A percentile compares a stretch with the other conserved stretches of the same genome.
phyloP scores from a whole-genome alignment of 2,797 vertebrate species.

The Siniperca scherzeri region DNA sequence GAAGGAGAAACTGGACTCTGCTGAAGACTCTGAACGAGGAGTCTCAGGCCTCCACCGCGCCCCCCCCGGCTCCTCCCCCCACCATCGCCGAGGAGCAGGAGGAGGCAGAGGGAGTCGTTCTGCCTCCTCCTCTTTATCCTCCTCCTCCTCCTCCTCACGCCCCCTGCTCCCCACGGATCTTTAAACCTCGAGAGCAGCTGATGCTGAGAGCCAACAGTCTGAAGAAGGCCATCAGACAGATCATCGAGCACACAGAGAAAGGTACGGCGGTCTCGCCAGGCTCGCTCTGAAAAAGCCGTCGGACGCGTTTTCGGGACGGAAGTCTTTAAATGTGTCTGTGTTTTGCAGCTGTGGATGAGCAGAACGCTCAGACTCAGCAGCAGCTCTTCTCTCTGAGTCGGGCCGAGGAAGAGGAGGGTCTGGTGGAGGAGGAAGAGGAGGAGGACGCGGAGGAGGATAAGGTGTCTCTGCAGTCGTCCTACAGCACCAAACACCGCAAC shows the following conservation, averaged over 20 bases:
- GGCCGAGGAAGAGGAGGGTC: conserved; percentile 78
- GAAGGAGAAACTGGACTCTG: conserved; percentile 95
- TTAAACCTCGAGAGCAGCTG: conserved; percentile 94
- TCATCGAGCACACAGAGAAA: conserved; percentile 97
- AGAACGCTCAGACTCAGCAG: conserved; percentile 92
- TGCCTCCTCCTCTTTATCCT: conserved; percentile 43
- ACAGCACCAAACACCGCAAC: conserved; percentile 80
- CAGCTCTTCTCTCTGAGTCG: conserved; percentile 86
- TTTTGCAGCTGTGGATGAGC: conserved; percentile 94
- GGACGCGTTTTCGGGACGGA: too few species aligned
- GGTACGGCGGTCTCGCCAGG: conserved; percentile 78
- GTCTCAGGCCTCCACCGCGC: conserved; percentile 89
- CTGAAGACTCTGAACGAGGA: conserved; percentile 95
- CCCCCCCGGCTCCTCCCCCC: conserved; percentile 88
- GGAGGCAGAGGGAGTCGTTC: conserved; percentile 85
- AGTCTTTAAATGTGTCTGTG: not conserved
- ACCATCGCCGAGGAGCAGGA: conserved; percentile 93
- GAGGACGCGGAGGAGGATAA: conserved; percentile 79
- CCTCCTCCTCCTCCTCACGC: conserved; percentile 13
- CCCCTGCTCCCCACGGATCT: conserved; percentile 87
- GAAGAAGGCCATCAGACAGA: conserved; percentile 98
- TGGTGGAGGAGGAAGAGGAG: conserved; percentile 76
- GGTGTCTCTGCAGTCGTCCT: conserved; percentile 83
- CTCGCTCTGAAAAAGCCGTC: too few species aligned
- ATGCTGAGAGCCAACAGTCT: conserved; percentile 98